Conservation (phyloP, 64 coral and sea anemone species). For the Hydrozoanthus tunicans region DNA sequence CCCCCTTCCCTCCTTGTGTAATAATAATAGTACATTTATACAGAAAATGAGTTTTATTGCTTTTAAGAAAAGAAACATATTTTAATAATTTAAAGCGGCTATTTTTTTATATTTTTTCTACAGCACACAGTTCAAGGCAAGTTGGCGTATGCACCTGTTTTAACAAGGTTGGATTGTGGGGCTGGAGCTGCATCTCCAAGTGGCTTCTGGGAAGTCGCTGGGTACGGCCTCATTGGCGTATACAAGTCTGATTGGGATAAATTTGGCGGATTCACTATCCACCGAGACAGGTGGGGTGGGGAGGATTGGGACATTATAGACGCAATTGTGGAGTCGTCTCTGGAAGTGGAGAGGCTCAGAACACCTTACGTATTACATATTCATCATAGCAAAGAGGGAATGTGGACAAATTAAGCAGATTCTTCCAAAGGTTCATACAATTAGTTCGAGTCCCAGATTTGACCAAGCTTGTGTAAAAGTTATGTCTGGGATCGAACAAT, state of each 20-base stretch:
- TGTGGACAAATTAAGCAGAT: background rate
- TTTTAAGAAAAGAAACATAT: no score
- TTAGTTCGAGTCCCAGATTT: no score
- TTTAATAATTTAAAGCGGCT: no score
- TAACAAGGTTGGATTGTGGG: background rate
- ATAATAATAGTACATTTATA: no score
- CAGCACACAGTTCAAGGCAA: slow-evolving; percentile 3
- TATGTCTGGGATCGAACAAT: no score
- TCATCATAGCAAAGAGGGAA: background rate
- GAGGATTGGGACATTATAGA: no score
- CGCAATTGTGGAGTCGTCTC: background rate
- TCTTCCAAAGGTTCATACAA: no score
- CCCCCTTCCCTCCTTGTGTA: no score
- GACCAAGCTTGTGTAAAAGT: no score
- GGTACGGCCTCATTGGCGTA: background rate
- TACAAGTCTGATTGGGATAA: background rate
- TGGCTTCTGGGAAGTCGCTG: background rate
- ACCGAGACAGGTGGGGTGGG: no score
- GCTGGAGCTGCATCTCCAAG: background rate
- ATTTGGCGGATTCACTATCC: no score
- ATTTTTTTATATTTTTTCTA: background rate
- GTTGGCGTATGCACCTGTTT: background rate
- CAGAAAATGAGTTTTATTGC: no score
- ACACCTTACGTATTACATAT: background rate
- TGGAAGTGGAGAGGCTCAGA: background rate